A percentile compares a stretch with the other conserved stretches of the same genome.
Conservation (phyloP, 2,113 vertebrate genomes). For the Lophura nycthemera region DNA sequence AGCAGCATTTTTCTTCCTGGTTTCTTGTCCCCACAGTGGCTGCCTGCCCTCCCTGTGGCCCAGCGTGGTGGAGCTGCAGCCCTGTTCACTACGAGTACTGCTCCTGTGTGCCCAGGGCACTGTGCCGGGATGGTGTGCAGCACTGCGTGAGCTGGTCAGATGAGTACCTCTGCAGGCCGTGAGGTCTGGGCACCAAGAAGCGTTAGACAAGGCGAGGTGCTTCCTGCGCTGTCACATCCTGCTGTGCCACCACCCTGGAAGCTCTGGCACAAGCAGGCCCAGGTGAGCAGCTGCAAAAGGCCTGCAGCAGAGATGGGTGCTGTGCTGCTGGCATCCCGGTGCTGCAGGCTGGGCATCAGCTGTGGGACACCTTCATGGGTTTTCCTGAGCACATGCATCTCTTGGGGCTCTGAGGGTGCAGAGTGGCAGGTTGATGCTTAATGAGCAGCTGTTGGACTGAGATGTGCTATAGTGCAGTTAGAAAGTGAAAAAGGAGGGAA, state of each 20-base stretch:
- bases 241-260: not conserved
- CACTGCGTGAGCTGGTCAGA: conserved; percentile 83
- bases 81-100: conserved; percentile 75
- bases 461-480: not conserved
- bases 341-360: not conserved
- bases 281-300: not conserved
- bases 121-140: conserved; percentile 76
- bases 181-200: not conserved
- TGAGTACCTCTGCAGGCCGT: conserved; percentile 71
- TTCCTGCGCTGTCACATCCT: not conserved
- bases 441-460: not conserved
- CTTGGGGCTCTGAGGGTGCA: not conserved
- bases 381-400: not conserved
- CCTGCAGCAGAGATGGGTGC: not conserved
- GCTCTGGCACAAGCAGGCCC: not conserved
- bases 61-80: conserved; percentile 79
- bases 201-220: not conserved
- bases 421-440: not conserved
- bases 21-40: conserved; percentile 68
- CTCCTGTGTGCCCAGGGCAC: conserved; percentile 74
- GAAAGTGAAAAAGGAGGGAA: not conserved
- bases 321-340: fast-evolving
- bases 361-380: not conserved
- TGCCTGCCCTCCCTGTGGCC: conserved; percentile 61
- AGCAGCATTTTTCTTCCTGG: not conserved